These are phyloP conservation scores for Tetramorium alpestre DNA, from an alignment of 1,140 invertebrate species.

Conservation along the genomic window DNA sequence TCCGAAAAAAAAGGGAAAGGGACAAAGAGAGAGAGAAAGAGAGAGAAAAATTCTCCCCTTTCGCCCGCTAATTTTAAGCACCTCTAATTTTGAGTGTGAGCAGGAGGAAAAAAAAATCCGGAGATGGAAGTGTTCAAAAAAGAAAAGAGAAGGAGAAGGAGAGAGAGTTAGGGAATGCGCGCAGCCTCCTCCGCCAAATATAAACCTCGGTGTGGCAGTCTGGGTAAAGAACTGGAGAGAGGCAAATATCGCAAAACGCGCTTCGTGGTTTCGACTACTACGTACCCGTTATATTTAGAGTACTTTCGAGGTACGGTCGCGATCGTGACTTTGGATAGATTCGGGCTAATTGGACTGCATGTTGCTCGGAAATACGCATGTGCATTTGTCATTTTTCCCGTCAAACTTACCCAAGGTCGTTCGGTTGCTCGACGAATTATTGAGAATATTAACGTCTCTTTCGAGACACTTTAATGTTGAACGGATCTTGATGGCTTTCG, in stretches of 20 bases:
- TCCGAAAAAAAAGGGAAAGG: neutral
- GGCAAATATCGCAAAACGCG: slow-evolving; percentile 38
- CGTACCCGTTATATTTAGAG: slow-evolving; percentile 35
- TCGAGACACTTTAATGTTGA: neutral
- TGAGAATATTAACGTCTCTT: neutral
- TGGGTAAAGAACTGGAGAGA: slow-evolving; percentile 46
- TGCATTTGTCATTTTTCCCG: neutral
- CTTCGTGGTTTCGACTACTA: neutral
- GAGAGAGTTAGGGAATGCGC: slow-evolving; percentile 23
- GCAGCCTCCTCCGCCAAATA: slow-evolving; percentile 67
- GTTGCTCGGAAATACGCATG: neutral
- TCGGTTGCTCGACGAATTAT: neutral
- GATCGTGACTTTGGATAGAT: slow-evolving; percentile 35
- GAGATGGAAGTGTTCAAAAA: slow-evolving; percentile 18
- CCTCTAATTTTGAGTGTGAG: slow-evolving; percentile 70
- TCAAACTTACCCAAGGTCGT: neutral
- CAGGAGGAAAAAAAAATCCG: slow-evolving; percentile 19
- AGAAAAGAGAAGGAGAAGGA: slow-evolving; percentile 13
- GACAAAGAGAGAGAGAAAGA: neutral
- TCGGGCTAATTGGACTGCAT: neutral
- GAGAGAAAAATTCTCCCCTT: neutral
- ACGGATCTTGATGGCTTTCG: slow-evolving; percentile 2
- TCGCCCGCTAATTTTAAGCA: slow-evolving; percentile 73
- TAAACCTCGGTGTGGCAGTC: slow-evolving; percentile 60
- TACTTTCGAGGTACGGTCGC: slow-evolving; percentile 26